A percentile compares a stretch with the other conserved stretches of the same genome.
These are phyloP conservation scores for Dascillus cervinus DNA, from an alignment of 2,888 invertebrate genomes.

Conservation along the genomic window DNA sequence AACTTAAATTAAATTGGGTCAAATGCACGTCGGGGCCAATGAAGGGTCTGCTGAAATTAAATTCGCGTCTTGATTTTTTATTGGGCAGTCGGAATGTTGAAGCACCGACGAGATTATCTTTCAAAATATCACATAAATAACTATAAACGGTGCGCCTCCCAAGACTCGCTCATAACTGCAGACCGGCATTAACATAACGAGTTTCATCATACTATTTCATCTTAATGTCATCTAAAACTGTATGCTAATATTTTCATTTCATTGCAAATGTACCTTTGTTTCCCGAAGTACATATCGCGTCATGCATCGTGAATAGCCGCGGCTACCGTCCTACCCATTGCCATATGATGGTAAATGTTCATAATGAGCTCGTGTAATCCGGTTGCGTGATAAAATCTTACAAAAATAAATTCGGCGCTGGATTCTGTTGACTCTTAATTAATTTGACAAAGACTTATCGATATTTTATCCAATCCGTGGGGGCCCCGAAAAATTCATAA, in stretches of 20 bases:
- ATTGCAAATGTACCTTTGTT: conserved; percentile 41
- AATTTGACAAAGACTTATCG: too few relatives aligned
- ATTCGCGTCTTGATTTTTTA: conserved; percentile 1
- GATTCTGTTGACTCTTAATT: too few relatives aligned
- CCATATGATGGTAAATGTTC: too few relatives aligned
- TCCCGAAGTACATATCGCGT: conserved; percentile 28
- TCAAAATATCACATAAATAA: conserved; percentile 39
- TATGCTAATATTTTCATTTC: conserved; percentile 42
- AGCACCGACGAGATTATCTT: conserved; percentile 32
- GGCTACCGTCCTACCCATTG: too few relatives aligned
- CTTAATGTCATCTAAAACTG: conserved; percentile 42
- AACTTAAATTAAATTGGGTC: conserved; percentile 20
- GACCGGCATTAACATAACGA: conserved; percentile 41
- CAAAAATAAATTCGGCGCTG: too few relatives aligned
- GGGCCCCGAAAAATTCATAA: too few relatives aligned
- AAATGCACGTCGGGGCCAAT: conserved; percentile 16
- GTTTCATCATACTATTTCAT: conserved; percentile 43
- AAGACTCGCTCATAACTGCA: conserved; percentile 35
- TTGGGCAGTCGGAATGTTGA: conserved; percentile 9
- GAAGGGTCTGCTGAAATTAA: conserved; percentile 1
- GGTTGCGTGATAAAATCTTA: too few relatives aligned
- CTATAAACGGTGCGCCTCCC: conserved; percentile 36
- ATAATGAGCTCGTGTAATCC: too few relatives aligned
- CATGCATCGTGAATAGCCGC: conserved; percentile 10
- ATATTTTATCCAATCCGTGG: too few relatives aligned